phyloP scores from a whole-genome alignment of 2,797 vertebrate genomes.

The Sylvia borin region DNA sequence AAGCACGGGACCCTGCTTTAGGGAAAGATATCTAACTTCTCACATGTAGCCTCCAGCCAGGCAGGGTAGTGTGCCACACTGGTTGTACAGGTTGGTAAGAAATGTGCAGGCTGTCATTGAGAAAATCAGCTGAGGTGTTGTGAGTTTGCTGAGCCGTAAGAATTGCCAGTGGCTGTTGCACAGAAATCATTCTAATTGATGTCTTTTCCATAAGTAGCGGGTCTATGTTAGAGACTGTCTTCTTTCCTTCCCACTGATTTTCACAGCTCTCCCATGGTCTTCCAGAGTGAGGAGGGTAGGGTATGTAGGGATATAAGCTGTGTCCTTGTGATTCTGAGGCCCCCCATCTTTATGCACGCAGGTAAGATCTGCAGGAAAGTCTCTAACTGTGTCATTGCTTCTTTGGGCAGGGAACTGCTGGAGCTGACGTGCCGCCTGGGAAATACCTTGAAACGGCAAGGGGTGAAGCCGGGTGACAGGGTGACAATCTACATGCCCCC shows the following conservation, averaged over 20 bases:
- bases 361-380: not conserved
- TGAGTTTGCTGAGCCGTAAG: not conserved
- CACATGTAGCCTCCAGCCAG: not conserved
- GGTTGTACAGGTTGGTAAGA: not conserved
- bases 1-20: not conserved
- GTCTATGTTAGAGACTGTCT: not conserved
- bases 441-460: slow-evolving; percentile 67
- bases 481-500: slow-evolving; percentile 76
- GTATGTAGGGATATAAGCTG: not conserved
- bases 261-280: not conserved
- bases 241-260: not conserved
- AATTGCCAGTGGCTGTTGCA: not conserved
- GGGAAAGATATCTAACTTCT: not conserved
- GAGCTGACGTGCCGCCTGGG: slow-evolving; percentile 65
- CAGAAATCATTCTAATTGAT: not conserved
- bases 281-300: not conserved
- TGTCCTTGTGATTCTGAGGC: not conserved
- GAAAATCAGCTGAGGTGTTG: not conserved
- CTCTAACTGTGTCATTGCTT: not conserved
- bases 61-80: not conserved
- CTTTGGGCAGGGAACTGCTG: slow-evolving; percentile 63
- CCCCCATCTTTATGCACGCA: fast-evolving
- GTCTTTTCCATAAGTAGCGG: fast-evolving
- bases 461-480: slow-evolving; percentile 70
- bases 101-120: not conserved